A percentile compares a stretch with the other conserved stretches of the same genome.
These are phyloP conservation scores for Cottoperca gobio DNA, from an alignment of 2,797 vertebrate genomes.

Conservation along the genomic window DNA sequence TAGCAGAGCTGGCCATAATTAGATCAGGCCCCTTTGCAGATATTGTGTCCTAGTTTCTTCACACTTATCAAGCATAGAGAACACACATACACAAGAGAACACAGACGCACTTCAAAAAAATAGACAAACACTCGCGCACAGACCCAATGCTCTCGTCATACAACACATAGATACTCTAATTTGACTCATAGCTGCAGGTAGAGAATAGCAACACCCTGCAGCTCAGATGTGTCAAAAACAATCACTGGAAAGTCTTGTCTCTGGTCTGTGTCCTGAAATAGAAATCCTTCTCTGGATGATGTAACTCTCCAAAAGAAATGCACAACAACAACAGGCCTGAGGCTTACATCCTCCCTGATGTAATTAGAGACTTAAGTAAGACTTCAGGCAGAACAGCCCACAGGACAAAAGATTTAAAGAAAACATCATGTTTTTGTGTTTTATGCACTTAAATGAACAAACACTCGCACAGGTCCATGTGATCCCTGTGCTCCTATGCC, in stretches of 20 bases:
- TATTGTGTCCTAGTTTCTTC: conserved; percentile 75
- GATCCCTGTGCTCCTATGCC: conserved; percentile 6
- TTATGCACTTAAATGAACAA: conserved; percentile 31
- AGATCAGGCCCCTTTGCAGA: conserved; percentile 76
- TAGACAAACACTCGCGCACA: conserved; percentile 29
- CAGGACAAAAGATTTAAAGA: conserved; percentile 14
- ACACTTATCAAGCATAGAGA: conserved; percentile 57
- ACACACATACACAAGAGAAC: conserved; percentile 36
- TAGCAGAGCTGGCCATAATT: conserved; percentile 69
- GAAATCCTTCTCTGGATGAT: conserved; percentile 55
- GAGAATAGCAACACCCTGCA: conserved; percentile 73
- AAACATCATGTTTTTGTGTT: not conserved
- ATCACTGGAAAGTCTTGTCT: conserved; percentile 62
- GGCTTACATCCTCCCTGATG: conserved; percentile 37
- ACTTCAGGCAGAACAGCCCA: conserved; percentile 21
- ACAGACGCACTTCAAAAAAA: conserved; percentile 24
- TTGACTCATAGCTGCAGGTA: conserved; percentile 77
- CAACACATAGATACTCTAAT: conserved; percentile 47
- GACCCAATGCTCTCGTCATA: conserved; percentile 38
- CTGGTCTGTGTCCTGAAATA: conserved; percentile 60
- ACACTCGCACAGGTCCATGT: conserved; percentile 1
- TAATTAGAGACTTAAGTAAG: conserved; percentile 49
- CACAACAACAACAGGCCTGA: conserved; percentile 47
- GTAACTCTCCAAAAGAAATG: conserved; percentile 60
- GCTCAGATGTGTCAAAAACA: conserved; percentile 73